phyloP scores from a whole-genome alignment of 2,113 vertebrate species.

The Pontoporia blainvillei region DNA sequence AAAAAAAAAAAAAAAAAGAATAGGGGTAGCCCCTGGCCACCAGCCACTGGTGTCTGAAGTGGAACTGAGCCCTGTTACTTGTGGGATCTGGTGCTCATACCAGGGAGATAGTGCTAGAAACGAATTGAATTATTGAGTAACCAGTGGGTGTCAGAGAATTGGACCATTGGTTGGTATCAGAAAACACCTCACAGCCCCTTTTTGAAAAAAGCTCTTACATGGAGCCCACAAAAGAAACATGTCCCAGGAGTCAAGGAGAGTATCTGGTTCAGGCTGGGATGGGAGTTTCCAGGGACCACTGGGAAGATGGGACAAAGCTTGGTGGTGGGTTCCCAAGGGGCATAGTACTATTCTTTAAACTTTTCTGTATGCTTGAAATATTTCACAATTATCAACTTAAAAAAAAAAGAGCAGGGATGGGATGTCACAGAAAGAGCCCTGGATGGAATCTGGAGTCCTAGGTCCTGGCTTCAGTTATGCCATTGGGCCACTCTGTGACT shows the following conservation, averaged over 20 bases:
- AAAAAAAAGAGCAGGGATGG: background rate
- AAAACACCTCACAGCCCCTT: background rate
- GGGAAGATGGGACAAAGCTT: background rate
- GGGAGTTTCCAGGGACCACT: fast-evolving
- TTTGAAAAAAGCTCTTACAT: background rate
- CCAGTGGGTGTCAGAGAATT: background rate
- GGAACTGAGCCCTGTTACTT: background rate
- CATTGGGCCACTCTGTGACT: background rate
- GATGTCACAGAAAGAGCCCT: background rate
- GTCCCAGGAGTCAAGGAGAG: background rate
- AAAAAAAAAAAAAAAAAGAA: background rate
- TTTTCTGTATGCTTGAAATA: background rate
- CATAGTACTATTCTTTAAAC: background rate
- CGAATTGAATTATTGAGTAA: background rate
- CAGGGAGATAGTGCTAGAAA: background rate
- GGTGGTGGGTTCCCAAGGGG: background rate
- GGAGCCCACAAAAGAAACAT: background rate
- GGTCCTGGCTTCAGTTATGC: background rate
- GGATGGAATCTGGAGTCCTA: background rate
- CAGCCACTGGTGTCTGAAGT: background rate
- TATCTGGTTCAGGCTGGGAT: background rate
- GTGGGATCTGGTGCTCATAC: background rate
- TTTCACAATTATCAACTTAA: background rate
- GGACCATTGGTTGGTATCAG: background rate
- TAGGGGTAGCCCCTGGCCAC: no score